These are phyloP conservation scores for Griposia aprilina DNA, from an alignment of 2,888 invertebrate species.

Conservation along the genomic window DNA sequence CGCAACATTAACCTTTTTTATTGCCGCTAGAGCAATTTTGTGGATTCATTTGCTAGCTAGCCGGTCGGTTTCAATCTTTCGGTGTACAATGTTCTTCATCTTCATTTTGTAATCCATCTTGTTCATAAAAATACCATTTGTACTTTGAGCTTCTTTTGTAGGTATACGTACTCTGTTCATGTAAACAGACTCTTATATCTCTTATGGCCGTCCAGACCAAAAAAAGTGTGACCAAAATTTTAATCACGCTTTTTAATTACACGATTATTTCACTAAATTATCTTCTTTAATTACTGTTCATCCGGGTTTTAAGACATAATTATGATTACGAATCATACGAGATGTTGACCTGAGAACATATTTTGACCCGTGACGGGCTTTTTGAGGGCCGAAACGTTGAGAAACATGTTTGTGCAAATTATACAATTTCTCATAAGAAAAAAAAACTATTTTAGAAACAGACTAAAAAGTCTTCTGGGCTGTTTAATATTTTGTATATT, in stretches of 20 bases:
- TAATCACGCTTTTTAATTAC: constrained; percentile 52
- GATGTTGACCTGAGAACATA: constrained; percentile 53
- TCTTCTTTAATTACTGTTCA: constrained; percentile 46
- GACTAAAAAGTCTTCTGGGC: background rate
- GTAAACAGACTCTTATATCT: background rate
- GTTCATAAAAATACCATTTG: too few relatives aligned
- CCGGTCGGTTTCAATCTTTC: too few relatives aligned
- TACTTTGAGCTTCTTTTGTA: too few relatives aligned
- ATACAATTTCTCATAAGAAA: background rate
- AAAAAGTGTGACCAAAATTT: constrained; percentile 64
- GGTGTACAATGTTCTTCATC: too few relatives aligned
- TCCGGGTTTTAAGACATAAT: constrained; percentile 57
- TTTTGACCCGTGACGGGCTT: constrained; percentile 33
- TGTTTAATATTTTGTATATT: background rate
- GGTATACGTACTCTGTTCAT: background rate
- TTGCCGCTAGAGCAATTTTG: too few relatives aligned
- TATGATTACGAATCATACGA: constrained; percentile 29
- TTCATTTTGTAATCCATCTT: background rate
- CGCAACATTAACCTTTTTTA: too few relatives aligned
- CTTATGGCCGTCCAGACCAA: background rate
- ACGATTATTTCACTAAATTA: constrained; percentile 59
- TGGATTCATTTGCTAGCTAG: too few relatives aligned
- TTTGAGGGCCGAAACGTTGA: background rate
- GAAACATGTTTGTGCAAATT: background rate
- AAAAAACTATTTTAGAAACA: background rate